These are phyloP conservation scores for Bugulina stolonifera DNA, from an alignment of 2,888 invertebrate genomes.

Conservation along the genomic window DNA sequence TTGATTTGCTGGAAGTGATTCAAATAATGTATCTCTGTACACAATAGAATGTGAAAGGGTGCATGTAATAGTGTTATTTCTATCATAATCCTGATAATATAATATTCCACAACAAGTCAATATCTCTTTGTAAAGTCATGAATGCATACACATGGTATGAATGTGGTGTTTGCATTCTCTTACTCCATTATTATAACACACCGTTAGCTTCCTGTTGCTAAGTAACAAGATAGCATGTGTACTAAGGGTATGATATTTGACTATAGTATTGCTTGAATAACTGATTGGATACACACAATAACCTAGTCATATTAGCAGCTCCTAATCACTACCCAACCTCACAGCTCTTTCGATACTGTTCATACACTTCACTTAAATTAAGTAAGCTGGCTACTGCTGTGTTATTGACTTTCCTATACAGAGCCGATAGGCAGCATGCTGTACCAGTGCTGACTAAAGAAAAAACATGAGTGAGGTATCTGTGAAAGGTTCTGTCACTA, in stretches of 20 bases:
- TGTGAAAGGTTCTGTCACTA: no score
- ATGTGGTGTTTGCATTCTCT: background rate
- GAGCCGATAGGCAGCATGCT: no score
- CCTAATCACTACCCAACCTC: no score
- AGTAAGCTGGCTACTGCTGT: no score
- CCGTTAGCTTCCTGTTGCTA: background rate
- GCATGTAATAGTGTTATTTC: no score
- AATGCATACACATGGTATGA: background rate
- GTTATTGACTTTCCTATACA: no score
- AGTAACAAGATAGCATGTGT: background rate
- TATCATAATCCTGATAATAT: no score
- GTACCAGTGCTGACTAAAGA: no score
- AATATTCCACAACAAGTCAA: background rate
- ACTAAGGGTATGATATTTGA: background rate
- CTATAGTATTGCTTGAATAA: background rate
- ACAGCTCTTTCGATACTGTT: background rate
- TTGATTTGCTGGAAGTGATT: no score
- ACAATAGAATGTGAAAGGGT: no score
- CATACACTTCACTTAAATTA: background rate
- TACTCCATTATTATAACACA: background rate
- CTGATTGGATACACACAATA: background rate
- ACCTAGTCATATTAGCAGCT: background rate
- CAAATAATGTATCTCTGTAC: no score
- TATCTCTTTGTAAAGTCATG: background rate
- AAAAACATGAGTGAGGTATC: no score